These are phyloP conservation scores for Rapana venosa DNA, from an alignment of 2,888 invertebrate species.

Conservation along the genomic window DNA sequence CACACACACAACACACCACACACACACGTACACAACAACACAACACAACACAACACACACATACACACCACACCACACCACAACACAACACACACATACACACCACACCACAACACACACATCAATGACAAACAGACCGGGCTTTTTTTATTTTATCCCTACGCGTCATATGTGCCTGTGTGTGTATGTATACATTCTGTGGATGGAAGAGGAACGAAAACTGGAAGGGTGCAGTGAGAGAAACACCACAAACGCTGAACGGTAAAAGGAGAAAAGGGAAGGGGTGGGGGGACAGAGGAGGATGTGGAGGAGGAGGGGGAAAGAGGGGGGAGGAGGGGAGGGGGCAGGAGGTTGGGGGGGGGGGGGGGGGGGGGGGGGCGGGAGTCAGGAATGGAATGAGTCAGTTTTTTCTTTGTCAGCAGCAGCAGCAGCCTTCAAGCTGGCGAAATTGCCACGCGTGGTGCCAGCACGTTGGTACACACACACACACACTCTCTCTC, in stretches of 20 bases:
- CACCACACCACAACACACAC: no score
- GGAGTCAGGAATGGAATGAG: not conserved
- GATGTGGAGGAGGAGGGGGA: not conserved
- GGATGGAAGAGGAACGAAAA: no score
- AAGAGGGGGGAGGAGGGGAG: not conserved
- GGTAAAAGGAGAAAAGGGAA: not conserved
- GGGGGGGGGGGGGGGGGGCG: not conserved
- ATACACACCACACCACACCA: no score
- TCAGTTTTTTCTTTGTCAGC: conserved; percentile 22
- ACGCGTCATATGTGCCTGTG: not conserved
- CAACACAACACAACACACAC: no score
- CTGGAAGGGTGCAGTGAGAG: no score
- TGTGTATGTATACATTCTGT: not conserved
- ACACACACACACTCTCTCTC: not conserved
- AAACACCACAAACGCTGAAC: not conserved
- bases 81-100: no score
- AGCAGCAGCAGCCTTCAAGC: not conserved
- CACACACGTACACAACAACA: no score
- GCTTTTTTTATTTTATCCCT: no score
- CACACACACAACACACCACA: no score
- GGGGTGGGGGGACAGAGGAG: not conserved
- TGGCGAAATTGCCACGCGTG: not conserved
- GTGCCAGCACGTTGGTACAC: not conserved
- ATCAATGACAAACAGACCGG: no score
- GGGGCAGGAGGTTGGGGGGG: not conserved